Conservation (phyloP, 1,140 invertebrate species). For the Acromyrmex heyeri region DNA sequence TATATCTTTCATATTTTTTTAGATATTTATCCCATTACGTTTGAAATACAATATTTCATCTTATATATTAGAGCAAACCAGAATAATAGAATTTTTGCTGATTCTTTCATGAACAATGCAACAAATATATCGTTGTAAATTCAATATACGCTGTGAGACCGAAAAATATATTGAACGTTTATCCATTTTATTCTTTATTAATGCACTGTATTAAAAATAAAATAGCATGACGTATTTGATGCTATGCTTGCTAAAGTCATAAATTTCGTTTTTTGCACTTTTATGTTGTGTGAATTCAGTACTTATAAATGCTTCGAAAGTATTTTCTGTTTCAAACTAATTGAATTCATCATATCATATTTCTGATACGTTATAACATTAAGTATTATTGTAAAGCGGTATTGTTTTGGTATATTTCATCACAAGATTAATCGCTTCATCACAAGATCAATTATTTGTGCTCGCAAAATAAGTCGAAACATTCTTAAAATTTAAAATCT, state of each 20-base stretch:
- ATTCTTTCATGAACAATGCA: conserved; percentile 29
- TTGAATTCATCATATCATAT: background rate
- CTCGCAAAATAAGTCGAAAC: background rate
- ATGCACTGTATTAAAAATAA: conserved; percentile 23
- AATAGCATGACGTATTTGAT: background rate
- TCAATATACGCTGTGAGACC: background rate
- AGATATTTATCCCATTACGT: too few species aligned
- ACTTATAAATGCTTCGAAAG: background rate
- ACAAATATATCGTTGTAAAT: conserved; percentile 31
- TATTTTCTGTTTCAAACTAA: background rate
- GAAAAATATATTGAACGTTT: conserved; percentile 12
- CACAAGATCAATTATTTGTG: background rate
- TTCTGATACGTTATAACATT: background rate
- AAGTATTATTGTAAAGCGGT: background rate
- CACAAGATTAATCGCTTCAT: background rate
- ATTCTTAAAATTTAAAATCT: background rate
- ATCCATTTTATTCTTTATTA: conserved; percentile 30
- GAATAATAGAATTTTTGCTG: background rate
- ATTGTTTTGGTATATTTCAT: background rate
- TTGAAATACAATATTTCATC: too few species aligned
- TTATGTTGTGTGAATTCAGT: background rate
- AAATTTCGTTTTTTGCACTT: conserved; percentile 8
- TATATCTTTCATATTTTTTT: too few species aligned
- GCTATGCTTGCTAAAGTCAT: background rate
- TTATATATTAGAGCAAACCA: background rate